Conservation (phyloP, 2,888 invertebrate species). For the Ormyrus labotus region DNA sequence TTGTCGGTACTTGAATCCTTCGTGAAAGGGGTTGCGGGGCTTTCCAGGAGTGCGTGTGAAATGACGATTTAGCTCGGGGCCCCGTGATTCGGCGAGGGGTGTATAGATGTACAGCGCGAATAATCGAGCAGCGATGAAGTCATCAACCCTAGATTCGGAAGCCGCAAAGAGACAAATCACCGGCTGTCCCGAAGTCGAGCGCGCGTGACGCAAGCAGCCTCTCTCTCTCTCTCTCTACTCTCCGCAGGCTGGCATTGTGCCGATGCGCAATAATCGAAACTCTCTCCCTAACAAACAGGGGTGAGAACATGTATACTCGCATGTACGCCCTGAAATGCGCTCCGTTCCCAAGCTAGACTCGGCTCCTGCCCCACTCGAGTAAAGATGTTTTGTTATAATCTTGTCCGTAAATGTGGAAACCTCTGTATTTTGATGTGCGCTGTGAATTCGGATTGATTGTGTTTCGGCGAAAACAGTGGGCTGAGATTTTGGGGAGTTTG, state of each 20-base stretch:
- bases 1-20: conserved; percentile 5
- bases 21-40: conserved; percentile 3
- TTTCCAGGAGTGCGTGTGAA: conserved; percentile 26
- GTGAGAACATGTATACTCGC: conserved; percentile 66
- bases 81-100: conserved; percentile 29
- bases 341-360: conserved; percentile 66
- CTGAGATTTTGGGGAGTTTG: too few relatives aligned
- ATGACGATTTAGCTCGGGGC: conserved; percentile 21
- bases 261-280: conserved; percentile 66
- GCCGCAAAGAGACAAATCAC: conserved; percentile 69
- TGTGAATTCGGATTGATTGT: neutral
- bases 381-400: conserved; percentile 10
- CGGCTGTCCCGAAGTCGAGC: conserved; percentile 56
- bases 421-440: too few relatives aligned
- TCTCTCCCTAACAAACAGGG: conserved; percentile 66
- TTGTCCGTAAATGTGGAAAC: conserved; percentile 7
- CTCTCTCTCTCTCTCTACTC: too few relatives aligned
- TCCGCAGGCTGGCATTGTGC: conserved; percentile 55
- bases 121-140: conserved; percentile 62
- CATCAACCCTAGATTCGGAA: conserved; percentile 62
- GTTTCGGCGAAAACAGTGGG: neutral
- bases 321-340: conserved; percentile 65
- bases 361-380: neutral
- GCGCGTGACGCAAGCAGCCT: conserved; percentile 31
- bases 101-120: conserved; percentile 13